These are phyloP conservation scores for Nemotelus pantherinus DNA, from an alignment of 2,888 invertebrate species.

Conservation along the genomic window DNA sequence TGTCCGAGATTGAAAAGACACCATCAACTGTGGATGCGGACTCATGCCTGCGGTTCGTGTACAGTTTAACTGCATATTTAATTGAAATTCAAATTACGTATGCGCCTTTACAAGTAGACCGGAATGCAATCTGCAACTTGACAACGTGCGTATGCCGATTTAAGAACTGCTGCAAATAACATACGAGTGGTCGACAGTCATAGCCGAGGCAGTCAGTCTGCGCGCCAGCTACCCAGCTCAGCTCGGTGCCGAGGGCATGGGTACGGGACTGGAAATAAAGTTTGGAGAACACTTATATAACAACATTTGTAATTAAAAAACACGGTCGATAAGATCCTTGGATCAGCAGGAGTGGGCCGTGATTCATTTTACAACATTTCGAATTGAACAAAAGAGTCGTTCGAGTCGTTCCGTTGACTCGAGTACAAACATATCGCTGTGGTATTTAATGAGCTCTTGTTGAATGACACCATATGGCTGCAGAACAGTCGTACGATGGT, in stretches of 20 bases:
- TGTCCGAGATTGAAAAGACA: conserved; percentile 38
- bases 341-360: conserved; percentile 8
- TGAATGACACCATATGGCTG: conserved; percentile 30
- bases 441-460: conserved; percentile 17
- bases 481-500: background rate
- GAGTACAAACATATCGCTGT: conserved; percentile 1
- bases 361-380: conserved; percentile 14
- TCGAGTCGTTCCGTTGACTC: background rate
- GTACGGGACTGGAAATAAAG: conserved; percentile 4
- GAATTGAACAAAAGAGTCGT: conserved; percentile 1
- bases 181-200: too few species aligned
- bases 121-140: conserved; percentile 34
- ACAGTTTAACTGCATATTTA: conserved; percentile 41
- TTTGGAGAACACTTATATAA: conserved; percentile 36
- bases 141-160: conserved; percentile 25
- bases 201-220: too few species aligned
- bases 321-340: conserved; percentile 38
- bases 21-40: conserved; percentile 7
- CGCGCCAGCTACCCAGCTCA: background rate
- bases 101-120: conserved; percentile 38
- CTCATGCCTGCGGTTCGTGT: background rate
- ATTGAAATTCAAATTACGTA: conserved; percentile 39
- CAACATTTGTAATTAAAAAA: conserved; percentile 27
- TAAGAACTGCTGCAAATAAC: conserved; percentile 1
- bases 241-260: background rate